Percentiles rank a stretch among this genome's conserved stretches.
Conservation (phyloP, 2,113 vertebrate species). For the Condylura cristata region DNA sequence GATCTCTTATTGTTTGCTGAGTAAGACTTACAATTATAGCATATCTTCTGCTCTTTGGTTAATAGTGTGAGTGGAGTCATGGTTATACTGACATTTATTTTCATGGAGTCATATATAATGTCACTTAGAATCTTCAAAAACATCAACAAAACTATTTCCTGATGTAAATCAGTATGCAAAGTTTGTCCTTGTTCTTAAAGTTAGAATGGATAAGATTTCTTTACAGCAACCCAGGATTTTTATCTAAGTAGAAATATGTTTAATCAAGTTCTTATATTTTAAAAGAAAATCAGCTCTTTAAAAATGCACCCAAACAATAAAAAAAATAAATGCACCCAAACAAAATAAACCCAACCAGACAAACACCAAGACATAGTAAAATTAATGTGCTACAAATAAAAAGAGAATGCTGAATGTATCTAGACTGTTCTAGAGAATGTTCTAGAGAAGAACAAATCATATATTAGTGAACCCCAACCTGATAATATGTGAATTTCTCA, state of each 20-base stretch:
- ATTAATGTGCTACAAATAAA: no score
- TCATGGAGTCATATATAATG: not conserved
- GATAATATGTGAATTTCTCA: no score
- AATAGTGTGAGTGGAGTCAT: not conserved
- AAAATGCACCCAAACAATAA: not conserved
- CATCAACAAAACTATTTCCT: conserved; percentile 1
- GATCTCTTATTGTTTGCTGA: conserved; percentile 5
- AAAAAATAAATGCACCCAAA: no score
- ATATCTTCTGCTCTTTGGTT: conserved; percentile 29
- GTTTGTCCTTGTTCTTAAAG: not conserved
- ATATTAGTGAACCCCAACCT: no score
- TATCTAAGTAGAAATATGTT: not conserved
- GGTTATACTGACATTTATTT: conserved; percentile 52
- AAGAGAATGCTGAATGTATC: no score
- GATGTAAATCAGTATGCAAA: not conserved
- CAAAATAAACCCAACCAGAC: no score
- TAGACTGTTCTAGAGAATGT: no score
- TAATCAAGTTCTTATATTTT: not conserved
- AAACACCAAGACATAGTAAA: no score
- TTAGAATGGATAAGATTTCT: not conserved
- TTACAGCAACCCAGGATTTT: not conserved
- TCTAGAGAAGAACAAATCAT: no score
- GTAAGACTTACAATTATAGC: not conserved
- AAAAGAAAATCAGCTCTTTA: conserved; percentile 9
- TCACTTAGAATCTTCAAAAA: conserved; percentile 26